Conservation (phyloP, 1,140 invertebrate species). For the Scaptodrosophila lebanonensis region DNA sequence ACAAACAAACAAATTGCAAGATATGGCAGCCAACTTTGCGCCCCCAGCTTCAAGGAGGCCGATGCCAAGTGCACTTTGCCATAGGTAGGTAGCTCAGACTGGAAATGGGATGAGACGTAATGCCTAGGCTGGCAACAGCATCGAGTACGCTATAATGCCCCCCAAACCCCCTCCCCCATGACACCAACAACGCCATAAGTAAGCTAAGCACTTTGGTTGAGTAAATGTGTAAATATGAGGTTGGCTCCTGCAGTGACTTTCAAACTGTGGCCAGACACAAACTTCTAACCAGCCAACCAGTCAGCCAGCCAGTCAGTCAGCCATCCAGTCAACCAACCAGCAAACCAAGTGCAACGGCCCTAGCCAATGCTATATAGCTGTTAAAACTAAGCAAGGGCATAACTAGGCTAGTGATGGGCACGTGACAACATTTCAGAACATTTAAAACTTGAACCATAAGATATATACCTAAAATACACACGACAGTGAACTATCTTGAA, state of each 20-base stretch:
- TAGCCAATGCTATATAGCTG: constrained; percentile 34
- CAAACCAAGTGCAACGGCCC: constrained; percentile 69
- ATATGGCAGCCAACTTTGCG: constrained; percentile 52
- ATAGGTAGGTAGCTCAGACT: constrained; percentile 20
- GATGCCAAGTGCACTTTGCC: constrained; percentile 44
- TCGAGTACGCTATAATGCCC: constrained; percentile 67
- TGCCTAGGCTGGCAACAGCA: constrained; percentile 28
- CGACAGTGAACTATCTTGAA: too few relatives aligned
- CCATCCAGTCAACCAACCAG: too few relatives aligned
- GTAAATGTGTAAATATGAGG: constrained; percentile 55
- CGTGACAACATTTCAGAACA: too few relatives aligned
- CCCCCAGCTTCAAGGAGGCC: constrained; percentile 14
- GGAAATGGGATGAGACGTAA: constrained; percentile 5
- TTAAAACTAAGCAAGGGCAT: constrained; percentile 47
- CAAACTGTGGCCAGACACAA: constrained; percentile 49
- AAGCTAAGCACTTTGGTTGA: constrained; percentile 67
- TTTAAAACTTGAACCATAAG: too few relatives aligned
- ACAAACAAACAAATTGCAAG: constrained; percentile 45
- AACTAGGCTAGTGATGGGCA: constrained; percentile 13
- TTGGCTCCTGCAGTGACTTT: constrained; percentile 34
- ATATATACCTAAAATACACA: too few relatives aligned
- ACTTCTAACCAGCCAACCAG: too few relatives aligned
- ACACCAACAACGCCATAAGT: constrained; percentile 61
- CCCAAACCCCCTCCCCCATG: too few relatives aligned
- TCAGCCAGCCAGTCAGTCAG: too few relatives aligned